Conservation (phyloP, 2,113 vertebrate species). For the Sakesphorus luctuosus region DNA sequence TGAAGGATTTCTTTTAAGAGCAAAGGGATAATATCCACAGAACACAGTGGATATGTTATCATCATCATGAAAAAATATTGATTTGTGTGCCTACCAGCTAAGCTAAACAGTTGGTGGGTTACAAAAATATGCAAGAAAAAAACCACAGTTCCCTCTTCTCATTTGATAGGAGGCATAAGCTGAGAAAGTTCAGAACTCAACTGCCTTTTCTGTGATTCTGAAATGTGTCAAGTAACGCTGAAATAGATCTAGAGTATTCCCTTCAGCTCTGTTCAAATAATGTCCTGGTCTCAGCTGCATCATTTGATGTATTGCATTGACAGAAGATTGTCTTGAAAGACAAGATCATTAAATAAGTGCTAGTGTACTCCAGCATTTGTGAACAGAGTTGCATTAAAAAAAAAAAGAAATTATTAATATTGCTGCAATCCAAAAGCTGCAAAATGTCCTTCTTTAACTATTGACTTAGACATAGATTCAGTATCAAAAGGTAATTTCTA, state of each 20-base stretch:
- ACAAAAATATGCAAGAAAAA: neutral
- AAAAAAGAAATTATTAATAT: neutral
- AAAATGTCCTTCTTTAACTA: slow-evolving; percentile 18
- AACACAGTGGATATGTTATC: neutral
- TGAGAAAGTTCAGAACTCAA: neutral
- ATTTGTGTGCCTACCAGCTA: neutral
- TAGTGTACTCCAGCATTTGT: neutral
- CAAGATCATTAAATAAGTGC: slow-evolving; percentile 5
- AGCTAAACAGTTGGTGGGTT: neutral
- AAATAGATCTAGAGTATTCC: slow-evolving; percentile 21
- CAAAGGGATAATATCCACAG: neutral
- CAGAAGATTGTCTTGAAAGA: slow-evolving; percentile 39
- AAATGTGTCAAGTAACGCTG: slow-evolving; percentile 25
- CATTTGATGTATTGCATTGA: neutral
- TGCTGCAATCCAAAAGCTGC: neutral
- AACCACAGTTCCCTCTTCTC: neutral
- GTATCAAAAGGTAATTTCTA: neutral
- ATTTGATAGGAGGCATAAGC: neutral
- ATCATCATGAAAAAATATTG: slow-evolving; percentile 1
- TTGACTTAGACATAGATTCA: neutral
- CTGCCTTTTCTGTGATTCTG: neutral
- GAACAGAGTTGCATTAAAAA: neutral
- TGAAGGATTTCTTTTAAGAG: neutral
- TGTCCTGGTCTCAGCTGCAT: neutral
- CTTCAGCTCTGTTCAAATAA: neutral